phyloP scores from a whole-genome alignment of 2,888 invertebrate species.

The Malthinus flaveolus region DNA sequence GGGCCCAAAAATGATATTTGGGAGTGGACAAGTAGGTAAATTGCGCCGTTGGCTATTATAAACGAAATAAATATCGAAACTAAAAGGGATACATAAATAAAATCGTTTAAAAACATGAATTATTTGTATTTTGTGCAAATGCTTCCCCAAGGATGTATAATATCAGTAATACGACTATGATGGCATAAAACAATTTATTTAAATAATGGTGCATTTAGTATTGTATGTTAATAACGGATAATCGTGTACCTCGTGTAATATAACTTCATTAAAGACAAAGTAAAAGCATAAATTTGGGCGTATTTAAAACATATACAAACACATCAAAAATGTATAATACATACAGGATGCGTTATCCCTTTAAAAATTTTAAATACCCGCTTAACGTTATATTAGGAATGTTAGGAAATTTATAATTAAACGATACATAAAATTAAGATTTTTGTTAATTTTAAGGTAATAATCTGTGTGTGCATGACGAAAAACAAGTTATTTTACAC shows the following conservation, averaged over 20 bases:
- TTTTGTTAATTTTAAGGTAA: constrained; percentile 2
- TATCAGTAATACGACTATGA: too few relatives aligned
- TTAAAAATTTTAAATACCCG: constrained; percentile 11
- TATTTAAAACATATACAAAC: constrained; percentile 25
- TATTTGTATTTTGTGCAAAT: constrained; percentile 10
- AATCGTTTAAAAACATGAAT: too few relatives aligned
- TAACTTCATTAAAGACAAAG: constrained; percentile 13
- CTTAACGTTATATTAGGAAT: not conserved
- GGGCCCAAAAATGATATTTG: too few relatives aligned
- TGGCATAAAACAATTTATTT: constrained; percentile 13
- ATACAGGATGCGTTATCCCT: constrained; percentile 24
- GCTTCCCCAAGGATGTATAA: constrained; percentile 11
- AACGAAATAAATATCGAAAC: too few relatives aligned
- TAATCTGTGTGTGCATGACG: not conserved
- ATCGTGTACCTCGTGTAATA: constrained; percentile 7
- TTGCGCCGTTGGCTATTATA: too few relatives aligned
- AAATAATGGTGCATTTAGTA: constrained; percentile 18
- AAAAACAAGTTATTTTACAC: constrained; percentile 3
- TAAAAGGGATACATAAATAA: too few relatives aligned
- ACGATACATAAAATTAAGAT: not conserved
- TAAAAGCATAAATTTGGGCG: constrained; percentile 25
- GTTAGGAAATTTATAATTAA: constrained; percentile 16
- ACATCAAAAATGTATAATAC: constrained; percentile 15
- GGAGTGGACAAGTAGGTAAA: too few relatives aligned
- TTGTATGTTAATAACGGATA: constrained; percentile 20